Evolutionary conservation across 2,888 invertebrate genomes (phyloP), one percentile per base, ranked within the genome.

Genomic region (Dichetophora obliterata): DNA sequence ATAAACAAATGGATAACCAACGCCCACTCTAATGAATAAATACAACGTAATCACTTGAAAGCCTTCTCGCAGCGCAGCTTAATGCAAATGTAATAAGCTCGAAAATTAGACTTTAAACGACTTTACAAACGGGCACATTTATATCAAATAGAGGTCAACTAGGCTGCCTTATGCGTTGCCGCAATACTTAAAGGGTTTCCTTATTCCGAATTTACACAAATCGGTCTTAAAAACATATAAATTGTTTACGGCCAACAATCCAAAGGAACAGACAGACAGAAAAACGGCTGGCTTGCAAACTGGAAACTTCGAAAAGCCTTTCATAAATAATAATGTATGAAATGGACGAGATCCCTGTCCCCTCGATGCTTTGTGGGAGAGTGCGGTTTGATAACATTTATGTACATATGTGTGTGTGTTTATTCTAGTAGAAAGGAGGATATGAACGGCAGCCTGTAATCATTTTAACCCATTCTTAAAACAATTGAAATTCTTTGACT

Each of bases 171-270:
- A 22, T 48, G 3, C 43, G 43, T 22, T n/a, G 59, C 34, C 5
- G 11, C 19, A 14, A 16, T 14, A 57, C n/a, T 59, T 57, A 24
- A 37, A 19, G 59, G 19, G 14, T n/a, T 37, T 59, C 48, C 16
- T 24, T 57, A 27, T 11, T 34, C 5, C 31, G 54, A 11, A 70
- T 34, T 8, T 57, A 34, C 43, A 27, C 61, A 72, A 70, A 61
- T 24, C 72, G 61, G 61, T 24, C 48, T 61, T 72, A 43, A 48
- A 72, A 72, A 24, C 59, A 61, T 8, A 72, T 48, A 61, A 72
- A 72, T 59, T 43, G 59, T 59, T 59, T 57, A 72, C 16, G 43
- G 72, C 43, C 72, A 43, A 43, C 72, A 50, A 59, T 61, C 37
- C 59, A 16, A 16, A 31, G 43, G 14, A 37, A 27, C 57, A 59